A percentile compares a stretch with the other conserved stretches of the same genome.
Evolutionary conservation across 1,140 invertebrate species (phyloP).

Genomic region (Trialeurodes vaporariorum): DNA sequence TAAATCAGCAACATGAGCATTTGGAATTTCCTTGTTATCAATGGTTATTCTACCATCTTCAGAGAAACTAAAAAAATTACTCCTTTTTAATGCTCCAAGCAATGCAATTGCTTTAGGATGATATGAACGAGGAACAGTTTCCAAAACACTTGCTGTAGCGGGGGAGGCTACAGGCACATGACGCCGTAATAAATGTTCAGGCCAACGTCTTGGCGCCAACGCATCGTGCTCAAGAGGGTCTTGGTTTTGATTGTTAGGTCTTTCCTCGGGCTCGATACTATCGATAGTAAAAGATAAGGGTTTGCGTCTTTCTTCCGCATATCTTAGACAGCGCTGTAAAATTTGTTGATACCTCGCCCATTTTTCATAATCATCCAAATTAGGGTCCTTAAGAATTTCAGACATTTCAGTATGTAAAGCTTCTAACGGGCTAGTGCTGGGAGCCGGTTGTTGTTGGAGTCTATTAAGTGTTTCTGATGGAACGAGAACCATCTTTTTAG

Average conservation of each 20-base stretch:
- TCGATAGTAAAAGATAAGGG: not conserved
- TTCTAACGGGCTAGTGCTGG: not conserved
- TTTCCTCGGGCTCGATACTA: no score
- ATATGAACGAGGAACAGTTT: no score
- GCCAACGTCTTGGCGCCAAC: no score
- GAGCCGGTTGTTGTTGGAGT: not conserved
- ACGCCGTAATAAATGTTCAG: no score
- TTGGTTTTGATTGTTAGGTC: no score
- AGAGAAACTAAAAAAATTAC: not conserved
- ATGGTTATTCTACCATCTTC: not conserved
- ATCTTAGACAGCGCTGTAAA: not conserved
- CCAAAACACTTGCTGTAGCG: no score
- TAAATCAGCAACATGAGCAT: conserved; percentile 1
- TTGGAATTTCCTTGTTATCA: not conserved
- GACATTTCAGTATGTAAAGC: conserved; percentile 9
- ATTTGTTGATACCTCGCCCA: conserved; percentile 8
- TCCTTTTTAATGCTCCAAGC: no score
- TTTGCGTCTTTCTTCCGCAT: not conserved
- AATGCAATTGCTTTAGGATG: no score
- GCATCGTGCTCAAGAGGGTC: no score
- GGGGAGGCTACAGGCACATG: no score
- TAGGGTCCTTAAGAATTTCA: conserved; percentile 5
- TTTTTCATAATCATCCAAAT: conserved; percentile 11
- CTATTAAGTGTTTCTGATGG: conserved; percentile 9
- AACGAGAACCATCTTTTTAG: conserved; percentile 15